Evolutionary conservation across 2,797 vertebrate genomes (phyloP).

Genomic region (Diplodus puntazzo): DNA sequence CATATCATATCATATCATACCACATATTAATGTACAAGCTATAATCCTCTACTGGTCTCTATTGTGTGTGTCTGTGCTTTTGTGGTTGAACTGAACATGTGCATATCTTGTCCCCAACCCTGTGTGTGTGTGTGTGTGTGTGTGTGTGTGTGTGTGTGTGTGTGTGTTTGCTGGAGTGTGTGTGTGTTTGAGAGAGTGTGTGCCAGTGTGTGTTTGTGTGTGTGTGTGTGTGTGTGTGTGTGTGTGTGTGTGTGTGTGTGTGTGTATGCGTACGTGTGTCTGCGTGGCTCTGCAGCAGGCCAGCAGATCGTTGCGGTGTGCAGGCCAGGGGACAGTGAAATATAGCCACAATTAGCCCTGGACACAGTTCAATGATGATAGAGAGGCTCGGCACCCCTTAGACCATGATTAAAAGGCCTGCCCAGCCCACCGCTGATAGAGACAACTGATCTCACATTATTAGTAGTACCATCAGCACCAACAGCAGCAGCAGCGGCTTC

Average conservation of each 20-base stretch:
- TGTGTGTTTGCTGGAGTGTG: neutral
- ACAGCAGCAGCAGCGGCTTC: conserved; percentile 76
- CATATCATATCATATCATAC: neutral
- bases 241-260: neutral
- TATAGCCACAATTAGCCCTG: conserved; percentile 97
- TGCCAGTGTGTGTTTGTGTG: no score
- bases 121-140: no score
- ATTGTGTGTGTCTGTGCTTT: conserved; percentile 7
- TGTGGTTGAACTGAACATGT: conserved; percentile 19
- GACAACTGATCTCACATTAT: conserved; percentile 98
- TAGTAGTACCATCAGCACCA: conserved; percentile 85
- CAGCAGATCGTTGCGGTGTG: conserved; percentile 82
- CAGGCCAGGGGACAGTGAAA: conserved; percentile 93
- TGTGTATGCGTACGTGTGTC: conserved; percentile 33
- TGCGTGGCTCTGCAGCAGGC: conserved; percentile 69
- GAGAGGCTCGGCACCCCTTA: conserved; percentile 94
- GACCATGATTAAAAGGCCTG: conserved; percentile 97
- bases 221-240: no score
- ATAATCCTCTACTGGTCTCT: neutral
- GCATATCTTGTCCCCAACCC: conserved; percentile 32
- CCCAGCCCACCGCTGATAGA: conserved; percentile 92
- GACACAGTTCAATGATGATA: conserved; percentile 99
- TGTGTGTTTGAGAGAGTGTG: neutral
- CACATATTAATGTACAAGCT: no score
- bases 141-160: neutral